Conservation (phyloP, 2,888 invertebrate species). For the Euzetes globulus region DNA sequence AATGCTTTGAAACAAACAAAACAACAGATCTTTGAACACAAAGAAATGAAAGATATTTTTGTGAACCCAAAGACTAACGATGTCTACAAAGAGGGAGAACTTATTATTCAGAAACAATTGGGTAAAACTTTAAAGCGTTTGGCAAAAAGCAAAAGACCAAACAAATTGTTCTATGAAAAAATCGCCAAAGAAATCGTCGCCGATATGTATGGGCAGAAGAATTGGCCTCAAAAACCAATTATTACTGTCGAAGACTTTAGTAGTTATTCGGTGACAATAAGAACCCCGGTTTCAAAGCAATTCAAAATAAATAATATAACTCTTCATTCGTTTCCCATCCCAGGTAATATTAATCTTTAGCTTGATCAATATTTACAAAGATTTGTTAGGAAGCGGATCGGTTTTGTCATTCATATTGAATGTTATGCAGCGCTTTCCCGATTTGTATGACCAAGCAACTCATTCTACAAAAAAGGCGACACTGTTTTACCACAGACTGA, state of each 20-base stretch:
- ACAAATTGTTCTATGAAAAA: constrained; percentile 51
- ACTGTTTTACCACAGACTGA: constrained; percentile 65
- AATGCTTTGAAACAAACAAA: constrained; percentile 43
- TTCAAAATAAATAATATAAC: constrained; percentile 21
- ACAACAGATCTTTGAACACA: constrained; percentile 50
- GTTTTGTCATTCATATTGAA: constrained; percentile 60
- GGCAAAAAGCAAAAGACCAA: constrained; percentile 54
- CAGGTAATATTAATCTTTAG: no score
- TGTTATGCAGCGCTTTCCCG: constrained; percentile 25
- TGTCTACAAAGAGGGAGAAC: constrained; percentile 59
- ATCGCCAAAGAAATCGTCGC: constrained; percentile 60
- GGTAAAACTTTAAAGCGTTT: constrained; percentile 67
- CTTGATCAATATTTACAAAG: no score
- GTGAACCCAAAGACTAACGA: constrained; percentile 57
- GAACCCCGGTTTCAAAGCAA: neutral
- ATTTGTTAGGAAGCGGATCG: constrained; percentile 64
- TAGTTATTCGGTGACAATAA: constrained; percentile 49
- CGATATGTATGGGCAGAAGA: constrained; percentile 54
- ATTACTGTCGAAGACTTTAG: constrained; percentile 68
- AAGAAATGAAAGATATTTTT: constrained; percentile 46
- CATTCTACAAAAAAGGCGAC: no score
- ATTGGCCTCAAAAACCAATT: constrained; percentile 49
- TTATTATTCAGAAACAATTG: constrained; percentile 58
- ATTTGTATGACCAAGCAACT: neutral
- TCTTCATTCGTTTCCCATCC: constrained; percentile 31